Evolutionary conservation across 2,113 vertebrate species (phyloP), one percentile per base, ranked within the genome.

Genomic region (Pagrus major): DNA sequence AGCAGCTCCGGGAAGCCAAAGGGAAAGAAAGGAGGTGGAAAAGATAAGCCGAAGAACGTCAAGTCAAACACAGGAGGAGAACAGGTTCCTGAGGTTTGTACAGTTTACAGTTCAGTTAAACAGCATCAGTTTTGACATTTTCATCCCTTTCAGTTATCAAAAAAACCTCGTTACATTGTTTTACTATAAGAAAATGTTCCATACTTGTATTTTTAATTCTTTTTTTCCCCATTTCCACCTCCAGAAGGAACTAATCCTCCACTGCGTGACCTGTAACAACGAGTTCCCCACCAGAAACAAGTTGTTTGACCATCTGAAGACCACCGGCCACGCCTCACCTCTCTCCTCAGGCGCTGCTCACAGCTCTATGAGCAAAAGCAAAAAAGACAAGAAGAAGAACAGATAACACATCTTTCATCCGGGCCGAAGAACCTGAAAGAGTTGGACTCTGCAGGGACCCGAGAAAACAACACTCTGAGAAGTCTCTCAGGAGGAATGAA

Each of bases 211-310:
- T 14, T 39, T n/a, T 4, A 6, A 41, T 37, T 72, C 2, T 2
- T 16, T 4, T 55, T 1, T 83, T n/a, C 3, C 20, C 15, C 3
- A 16, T 84, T 75, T 68, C 27, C 29, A 21, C 37, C 25, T 63
- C 12, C 83, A 97, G 97, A 96, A 61, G 80, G 95, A 97, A 77
- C 46, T 75, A 27, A 92, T 80, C 31, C 94, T 97, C 64, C 66
- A 82, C 79, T 99, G 98, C 64, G 94, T 95, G 63, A 96, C 95
- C 61, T 99, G 98, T 79, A 92, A 93, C 68, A 89, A 87, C 69
- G 94, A 94, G 31, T 99, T 99, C 91, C 55, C 95, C 44, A 97
- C 97, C 1, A 95, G 98, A 90, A 99, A 99, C 90, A 99, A 98
- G 90, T 91, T 99, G 60, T 99, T 99, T 69, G 96, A 97, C 82